Percentiles rank a stretch among this genome's conserved stretches.
Evolutionary conservation across 2,113 vertebrate species (phyloP).

Genomic region (Dolichotis patagonum): DNA sequence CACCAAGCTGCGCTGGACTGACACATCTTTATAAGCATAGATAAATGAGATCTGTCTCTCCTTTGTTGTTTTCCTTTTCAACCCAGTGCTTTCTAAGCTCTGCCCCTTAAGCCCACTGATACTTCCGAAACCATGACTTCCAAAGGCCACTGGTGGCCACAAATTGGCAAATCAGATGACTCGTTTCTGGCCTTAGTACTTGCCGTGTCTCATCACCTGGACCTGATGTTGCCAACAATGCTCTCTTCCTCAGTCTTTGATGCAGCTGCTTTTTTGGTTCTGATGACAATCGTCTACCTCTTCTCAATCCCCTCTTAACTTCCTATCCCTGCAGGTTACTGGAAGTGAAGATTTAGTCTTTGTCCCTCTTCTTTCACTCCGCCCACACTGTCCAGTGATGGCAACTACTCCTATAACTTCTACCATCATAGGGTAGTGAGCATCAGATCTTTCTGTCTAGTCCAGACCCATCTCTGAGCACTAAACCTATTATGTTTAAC

Average conservation of each 20-base stretch:
- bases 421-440: background rate
- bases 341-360: background rate
- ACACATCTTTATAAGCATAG: background rate
- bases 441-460: background rate
- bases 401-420: background rate
- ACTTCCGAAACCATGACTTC: background rate
- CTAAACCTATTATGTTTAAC: background rate
- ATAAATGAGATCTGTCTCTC: background rate
- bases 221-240: background rate
- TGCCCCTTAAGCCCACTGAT: background rate
- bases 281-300: background rate
- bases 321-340: background rate
- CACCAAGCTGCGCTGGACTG: background rate
- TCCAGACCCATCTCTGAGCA: background rate
- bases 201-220: background rate
- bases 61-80: background rate
- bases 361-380: background rate
- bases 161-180: slow-evolving; percentile 41
- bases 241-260: background rate
- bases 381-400: background rate
- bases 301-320: background rate
- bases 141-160: slow-evolving; percentile 63
- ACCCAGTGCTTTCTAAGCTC: slow-evolving; percentile 41
- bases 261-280: background rate
- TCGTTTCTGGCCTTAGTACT: background rate